Conservation (phyloP, 2,113 vertebrate species). For the Semnornis frantzii region DNA sequence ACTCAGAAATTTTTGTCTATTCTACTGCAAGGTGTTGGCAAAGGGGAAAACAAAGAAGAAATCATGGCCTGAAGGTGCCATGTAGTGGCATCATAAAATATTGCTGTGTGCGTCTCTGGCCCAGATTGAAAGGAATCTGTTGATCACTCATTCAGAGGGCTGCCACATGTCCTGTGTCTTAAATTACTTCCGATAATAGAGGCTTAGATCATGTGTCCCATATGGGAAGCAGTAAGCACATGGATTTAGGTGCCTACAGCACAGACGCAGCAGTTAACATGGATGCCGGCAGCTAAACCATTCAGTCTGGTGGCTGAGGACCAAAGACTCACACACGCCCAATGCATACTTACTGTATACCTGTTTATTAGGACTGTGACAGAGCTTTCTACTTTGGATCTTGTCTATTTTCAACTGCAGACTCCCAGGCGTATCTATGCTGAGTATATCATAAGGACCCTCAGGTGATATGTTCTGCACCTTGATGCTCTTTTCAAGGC, state of each 20-base stretch:
- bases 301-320: neutral
- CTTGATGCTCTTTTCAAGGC: neutral
- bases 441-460: neutral
- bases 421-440: neutral
- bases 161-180: neutral
- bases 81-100: neutral
- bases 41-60: neutral
- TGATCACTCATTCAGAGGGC: neutral
- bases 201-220: rapidly evolving
- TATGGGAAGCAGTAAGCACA: neutral
- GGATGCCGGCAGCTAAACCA: neutral
- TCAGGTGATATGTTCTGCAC: neutral
- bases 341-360: neutral
- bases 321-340: neutral
- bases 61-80: rapidly evolving
- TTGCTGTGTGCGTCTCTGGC: neutral
- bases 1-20: neutral
- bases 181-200: neutral
- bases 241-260: neutral
- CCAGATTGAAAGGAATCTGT: neutral
- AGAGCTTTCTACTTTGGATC: neutral
- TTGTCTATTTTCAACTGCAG: neutral
- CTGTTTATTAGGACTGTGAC: neutral
- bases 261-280: neutral
- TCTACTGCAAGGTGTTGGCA: neutral